Conservation (phyloP, 2,113 vertebrate genomes). For the Rhagologus leucostigma region DNA sequence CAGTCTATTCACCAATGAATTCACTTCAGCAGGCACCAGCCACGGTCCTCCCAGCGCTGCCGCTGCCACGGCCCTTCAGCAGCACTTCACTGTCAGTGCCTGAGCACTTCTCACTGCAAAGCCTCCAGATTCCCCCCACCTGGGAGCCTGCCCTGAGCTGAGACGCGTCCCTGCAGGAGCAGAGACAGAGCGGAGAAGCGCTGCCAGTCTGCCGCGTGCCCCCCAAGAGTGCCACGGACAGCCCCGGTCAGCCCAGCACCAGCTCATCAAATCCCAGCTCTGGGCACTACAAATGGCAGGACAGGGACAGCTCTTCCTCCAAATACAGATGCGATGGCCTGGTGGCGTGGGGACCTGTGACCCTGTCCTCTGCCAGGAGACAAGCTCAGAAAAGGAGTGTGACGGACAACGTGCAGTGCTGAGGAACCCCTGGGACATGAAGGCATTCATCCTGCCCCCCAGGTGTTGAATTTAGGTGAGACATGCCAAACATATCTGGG, state of each 20-base stretch:
- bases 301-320: not conserved
- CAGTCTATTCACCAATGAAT: not conserved
- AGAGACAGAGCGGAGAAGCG: not conserved
- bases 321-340: not conserved
- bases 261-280: not conserved
- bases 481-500: not conserved
- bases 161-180: not conserved
- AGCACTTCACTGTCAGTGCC: not conserved
- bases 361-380: not conserved
- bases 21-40: not conserved
- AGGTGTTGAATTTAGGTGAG: not conserved
- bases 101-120: not conserved
- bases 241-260: not conserved
- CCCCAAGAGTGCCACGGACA: fast-evolving
- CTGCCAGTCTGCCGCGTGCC: not conserved
- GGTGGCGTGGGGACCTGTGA: not conserved
- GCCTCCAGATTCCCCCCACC: not conserved
- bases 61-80: not conserved
- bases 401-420: fast-evolving
- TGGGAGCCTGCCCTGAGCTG: not conserved
- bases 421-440: not conserved
- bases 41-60: not conserved
- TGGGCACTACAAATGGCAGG: fast-evolving
- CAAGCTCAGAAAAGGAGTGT: not conserved
- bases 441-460: not conserved